Evolutionary conservation across 2,113 vertebrate species (phyloP), one percentile per base, ranked within the genome.

Genomic region (Scopus umbretta): DNA sequence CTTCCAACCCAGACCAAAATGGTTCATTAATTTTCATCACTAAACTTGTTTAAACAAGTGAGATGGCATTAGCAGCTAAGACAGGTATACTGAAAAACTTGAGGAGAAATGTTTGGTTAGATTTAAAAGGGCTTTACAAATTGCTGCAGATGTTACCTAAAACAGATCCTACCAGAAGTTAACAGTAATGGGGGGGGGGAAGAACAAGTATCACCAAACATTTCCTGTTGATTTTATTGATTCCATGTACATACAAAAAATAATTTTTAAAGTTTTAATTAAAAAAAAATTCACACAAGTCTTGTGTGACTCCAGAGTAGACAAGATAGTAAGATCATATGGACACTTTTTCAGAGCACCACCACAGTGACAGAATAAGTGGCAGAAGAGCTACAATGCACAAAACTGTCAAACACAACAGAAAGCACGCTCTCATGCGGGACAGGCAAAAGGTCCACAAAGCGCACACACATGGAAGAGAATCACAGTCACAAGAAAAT

Each of bases 1-100:
- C 29, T 90, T 92, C 80, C 70, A 96, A 36, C 67, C 62, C 40
- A 56, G 92, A 91, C 65, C 66, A 85, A 80, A 47, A 95, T 30
- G 89, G 91, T 91, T 94, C 84, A 91, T 95, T 92, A 96, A 82
- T 80, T 94, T 40, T 86, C 86, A 94, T 94, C 88, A 78, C 56
- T 62, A 58, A 95, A 55, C 94, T 88, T 97, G 90, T 95, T 94
- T 83, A 70, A 95, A 96, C 95, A 96, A 85, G 88, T 86, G 67
- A 92, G 79, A 83, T 86, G 42, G 63, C 52, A 78, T 90, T 66
- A 86, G 30, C 85, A 87, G 80, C 62, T 42, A 81, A 93, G 67
- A 59, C 25, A 88, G 32, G 82, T 86, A 90, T 76, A 85, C 82
- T 73, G 74, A 82, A 38, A 82, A 94, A 86, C 90, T 27, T 43